phyloP scores from a whole-genome alignment of 2,888 invertebrate species.

The Tipula vernalis region DNA sequence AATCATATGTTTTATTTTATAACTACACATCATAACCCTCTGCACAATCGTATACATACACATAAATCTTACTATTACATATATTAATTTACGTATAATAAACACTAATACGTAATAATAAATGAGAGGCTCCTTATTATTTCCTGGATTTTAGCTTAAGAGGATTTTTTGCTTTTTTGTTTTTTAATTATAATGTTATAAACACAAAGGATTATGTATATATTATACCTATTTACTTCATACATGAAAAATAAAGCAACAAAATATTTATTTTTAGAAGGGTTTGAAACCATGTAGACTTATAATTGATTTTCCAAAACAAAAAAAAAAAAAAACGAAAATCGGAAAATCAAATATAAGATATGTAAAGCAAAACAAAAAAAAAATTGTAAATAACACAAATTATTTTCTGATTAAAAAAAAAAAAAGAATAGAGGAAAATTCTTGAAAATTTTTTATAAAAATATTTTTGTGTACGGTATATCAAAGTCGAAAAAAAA shows the following conservation, averaged over 20 bases:
- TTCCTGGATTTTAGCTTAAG: not conserved
- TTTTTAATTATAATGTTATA: not conserved
- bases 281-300: not conserved
- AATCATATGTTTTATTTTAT: not conserved
- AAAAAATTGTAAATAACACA: not conserved
- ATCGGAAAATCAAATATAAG: not conserved
- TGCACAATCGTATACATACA: not conserved
- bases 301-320: not conserved
- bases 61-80: not conserved
- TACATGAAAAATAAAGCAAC: not conserved
- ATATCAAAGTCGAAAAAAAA: not conserved
- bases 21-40: not conserved
- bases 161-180: not conserved
- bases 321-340: not conserved
- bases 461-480: not conserved
- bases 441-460: not conserved
- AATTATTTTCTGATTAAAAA: not conserved
- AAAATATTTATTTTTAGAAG: not conserved
- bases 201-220: not conserved
- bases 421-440: not conserved
- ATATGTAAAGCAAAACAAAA: not conserved
- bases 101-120: not conserved
- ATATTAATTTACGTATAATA: not conserved
- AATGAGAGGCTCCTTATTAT: not conserved
- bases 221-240: not conserved